Evolutionary conservation across 2,797 vertebrate genomes (phyloP).

Genomic region (Alcedo atthis): DNA sequence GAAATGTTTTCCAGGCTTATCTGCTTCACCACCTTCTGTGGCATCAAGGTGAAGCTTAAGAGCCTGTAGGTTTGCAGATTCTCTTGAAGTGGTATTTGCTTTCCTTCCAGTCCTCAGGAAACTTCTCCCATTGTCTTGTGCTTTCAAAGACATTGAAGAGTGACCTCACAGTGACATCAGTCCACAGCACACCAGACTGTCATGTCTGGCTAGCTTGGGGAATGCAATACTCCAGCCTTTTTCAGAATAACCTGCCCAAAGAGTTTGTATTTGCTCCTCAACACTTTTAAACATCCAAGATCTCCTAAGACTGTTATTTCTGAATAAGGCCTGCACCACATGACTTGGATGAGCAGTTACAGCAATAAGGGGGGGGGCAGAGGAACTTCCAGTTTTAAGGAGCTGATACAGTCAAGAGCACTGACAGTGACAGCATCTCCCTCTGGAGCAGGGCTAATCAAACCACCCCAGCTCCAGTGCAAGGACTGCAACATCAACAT

Average conservation of each 20-base stretch:
- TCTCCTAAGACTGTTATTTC: neutral
- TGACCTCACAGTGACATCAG: accelerated
- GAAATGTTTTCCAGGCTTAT: neutral
- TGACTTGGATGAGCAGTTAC: neutral
- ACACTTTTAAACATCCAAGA: neutral
- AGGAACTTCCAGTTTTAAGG: neutral
- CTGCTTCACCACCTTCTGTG: neutral
- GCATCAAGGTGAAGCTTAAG: neutral
- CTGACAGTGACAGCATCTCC: neutral
- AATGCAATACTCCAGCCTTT: neutral
- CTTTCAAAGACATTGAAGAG: neutral
- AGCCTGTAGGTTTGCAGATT: neutral
- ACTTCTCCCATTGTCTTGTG: accelerated
- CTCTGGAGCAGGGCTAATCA: neutral
- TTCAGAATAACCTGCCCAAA: neutral
- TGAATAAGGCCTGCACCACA: neutral
- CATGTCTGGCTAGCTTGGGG: accelerated
- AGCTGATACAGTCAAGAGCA: neutral
- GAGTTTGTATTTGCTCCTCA: neutral
- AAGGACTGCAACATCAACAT: neutral
- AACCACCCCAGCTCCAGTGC: neutral
- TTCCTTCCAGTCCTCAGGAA: neutral
- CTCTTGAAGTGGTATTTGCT: neutral
- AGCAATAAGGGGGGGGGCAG: neutral
- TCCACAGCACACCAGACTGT: neutral